Base-by-base conservation (phyloP, 2,888 invertebrate species). In the Drepana falcataria region DNA sequence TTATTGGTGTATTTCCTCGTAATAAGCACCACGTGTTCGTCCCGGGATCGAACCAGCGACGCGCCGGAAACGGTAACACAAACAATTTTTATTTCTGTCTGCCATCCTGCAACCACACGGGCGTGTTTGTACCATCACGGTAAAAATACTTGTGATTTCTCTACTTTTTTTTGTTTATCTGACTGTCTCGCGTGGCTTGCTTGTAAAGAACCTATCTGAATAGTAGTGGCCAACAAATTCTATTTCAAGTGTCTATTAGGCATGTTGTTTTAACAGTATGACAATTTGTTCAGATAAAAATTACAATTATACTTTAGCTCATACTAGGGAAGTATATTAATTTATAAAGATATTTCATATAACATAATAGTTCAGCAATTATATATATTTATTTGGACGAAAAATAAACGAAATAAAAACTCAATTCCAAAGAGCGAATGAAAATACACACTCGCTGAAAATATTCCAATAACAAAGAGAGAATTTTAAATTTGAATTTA, bases 71-170 rank as follows among this genome's bases (percentile, higher is more conserved):
- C 75, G 76, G 71, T 88, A 85, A 88, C 78, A 85, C 88, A 89
- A 91, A 91, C 90, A 91, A 71, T 88, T 89, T 89, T 91, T 91
- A 91, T 91, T 91, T 90, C 83, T 83, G 87, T 85, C 85, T 83
- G 81, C 51, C 87, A 83, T 85, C 83, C 82, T 81, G 83, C 72
- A 69, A 59, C 51, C 51, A 37, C 44, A 55, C 53, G 59, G 51
- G 55, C 63, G 55, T 59, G 40, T 33, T 33, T 51, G 62, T 66
- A 69, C 68, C 60, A 64, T 68, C 58, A 62, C 52, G 48, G 49
- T 55, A 56, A 59, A 53, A 51, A 53, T 54, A 53, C 59, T 55
- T 60, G 52, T 66, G 64, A 65, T 62, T 67, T 58, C 60, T 63
- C 61, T 62, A 35, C 48, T 47, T 56, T 61, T 58, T 56, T 65